A percentile compares a stretch with the other conserved stretches of the same genome.
phyloP scores from a whole-genome alignment of 2,888 invertebrate genomes.

The Stenichneumon culpator region DNA sequence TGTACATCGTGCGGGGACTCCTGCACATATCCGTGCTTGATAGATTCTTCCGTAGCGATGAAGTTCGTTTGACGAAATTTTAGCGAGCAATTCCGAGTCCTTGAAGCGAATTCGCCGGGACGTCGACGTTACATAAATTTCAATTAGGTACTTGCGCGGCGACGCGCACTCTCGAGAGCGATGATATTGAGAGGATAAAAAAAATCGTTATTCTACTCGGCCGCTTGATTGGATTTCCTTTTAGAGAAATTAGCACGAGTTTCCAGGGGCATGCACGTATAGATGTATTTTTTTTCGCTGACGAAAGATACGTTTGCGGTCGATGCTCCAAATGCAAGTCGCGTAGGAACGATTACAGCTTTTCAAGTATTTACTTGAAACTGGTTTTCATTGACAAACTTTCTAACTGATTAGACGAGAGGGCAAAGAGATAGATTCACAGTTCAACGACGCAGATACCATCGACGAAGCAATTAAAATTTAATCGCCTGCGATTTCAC shows the following conservation, averaged over 20 bases:
- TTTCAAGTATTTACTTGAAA: constrained; percentile 6
- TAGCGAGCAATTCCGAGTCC: constrained; percentile 54
- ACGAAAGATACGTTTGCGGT: constrained; percentile 31
- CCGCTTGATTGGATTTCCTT: constrained; percentile 48
- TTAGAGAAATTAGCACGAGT: constrained; percentile 23
- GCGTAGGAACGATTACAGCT: constrained; percentile 49
- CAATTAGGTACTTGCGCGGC: constrained; percentile 57
- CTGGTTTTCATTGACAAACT: constrained; percentile 61
- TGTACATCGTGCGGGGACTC: not conserved
- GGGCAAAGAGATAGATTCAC: constrained; percentile 17
- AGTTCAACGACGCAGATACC: constrained; percentile 29
- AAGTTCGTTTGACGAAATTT: constrained; percentile 37
- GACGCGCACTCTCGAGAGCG: constrained; percentile 15
- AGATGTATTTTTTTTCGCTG: constrained; percentile 20
- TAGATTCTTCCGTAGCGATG: constrained; percentile 13
- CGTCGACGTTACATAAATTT: constrained; percentile 67
- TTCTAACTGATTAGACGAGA: constrained; percentile 43
- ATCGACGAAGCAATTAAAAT: constrained; percentile 34
- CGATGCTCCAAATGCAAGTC: constrained; percentile 44
- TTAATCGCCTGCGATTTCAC: constrained; percentile 20
- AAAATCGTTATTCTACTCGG: constrained; percentile 45
- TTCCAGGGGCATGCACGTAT: constrained; percentile 13
- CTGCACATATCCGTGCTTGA: not conserved
- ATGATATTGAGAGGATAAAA: constrained; percentile 39
- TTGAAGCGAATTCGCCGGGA: constrained; percentile 61